Evolutionary conservation across 2,113 vertebrate genomes (phyloP), one percentile per base, ranked within the genome.

Genomic region (Psammodynastes pulverulentus): DNA sequence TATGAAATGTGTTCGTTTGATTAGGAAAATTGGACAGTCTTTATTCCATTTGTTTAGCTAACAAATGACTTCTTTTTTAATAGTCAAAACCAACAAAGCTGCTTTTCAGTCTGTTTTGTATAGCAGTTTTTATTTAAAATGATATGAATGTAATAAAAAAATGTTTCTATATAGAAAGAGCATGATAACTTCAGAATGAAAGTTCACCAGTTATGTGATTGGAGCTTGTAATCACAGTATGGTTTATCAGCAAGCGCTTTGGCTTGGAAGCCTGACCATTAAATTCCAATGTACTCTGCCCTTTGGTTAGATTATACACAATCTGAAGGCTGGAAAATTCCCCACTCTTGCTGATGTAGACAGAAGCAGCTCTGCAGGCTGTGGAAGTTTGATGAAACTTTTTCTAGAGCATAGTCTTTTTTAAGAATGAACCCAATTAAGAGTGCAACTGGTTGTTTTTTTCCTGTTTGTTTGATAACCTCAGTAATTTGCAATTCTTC

Each of bases 351-450:
- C 94, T 54, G 94, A 92, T 94, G n/a, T 34, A 3, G 95, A 94
- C 93, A 95, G 95, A 94, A 94, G 92, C 51, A 91, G 54, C 87
- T 0, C 92, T 94, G 95, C 95, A 95, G 92, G 95, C 53, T 93
- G 90, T 39, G n/a, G 17, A 90, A 72, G 62, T 93, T 87, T 13
- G 23, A 89, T 0, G 46, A 91, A 92, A 93, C 51, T 91, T 97
- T 94, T 49, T 92, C 79, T 84, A 56, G 24, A 90, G 51, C 91
- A 91, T 89, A 9, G 29, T n/a, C 45, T 92, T 93, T 93, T 29
- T 54, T 79, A 84, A 45, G 43, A 93, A 48, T 62, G 84, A 54
- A 72, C 62, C 89, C 72, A 79, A 94, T 0, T 90, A 90, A 15
- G 39, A 94, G 53, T 90, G 86, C 43, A 91, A 12, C 72, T 62